Percentiles rank a stretch among this genome's conserved stretches.
Conservation (phyloP, 2,113 vertebrate genomes). For the Eira barbara region DNA sequence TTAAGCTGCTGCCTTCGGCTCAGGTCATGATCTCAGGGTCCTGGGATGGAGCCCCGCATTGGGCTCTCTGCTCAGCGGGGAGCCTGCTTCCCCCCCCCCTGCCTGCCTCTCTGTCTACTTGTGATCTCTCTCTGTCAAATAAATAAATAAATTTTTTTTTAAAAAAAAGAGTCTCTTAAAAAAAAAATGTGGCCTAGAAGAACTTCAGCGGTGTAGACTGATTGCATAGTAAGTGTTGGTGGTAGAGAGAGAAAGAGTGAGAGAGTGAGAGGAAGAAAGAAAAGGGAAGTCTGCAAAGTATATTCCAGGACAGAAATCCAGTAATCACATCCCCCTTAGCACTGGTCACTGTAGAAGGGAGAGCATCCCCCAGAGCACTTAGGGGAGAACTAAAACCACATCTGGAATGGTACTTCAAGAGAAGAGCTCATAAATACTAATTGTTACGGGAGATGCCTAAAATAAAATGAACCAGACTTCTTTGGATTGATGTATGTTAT, state of each 20-base stretch:
- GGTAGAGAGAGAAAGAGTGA: background rate
- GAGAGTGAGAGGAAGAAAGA: background rate
- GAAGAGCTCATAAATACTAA: background rate
- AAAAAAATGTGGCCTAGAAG: rapidly evolving
- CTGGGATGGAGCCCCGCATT: too few relatives aligned
- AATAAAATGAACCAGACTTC: conserved; percentile 55
- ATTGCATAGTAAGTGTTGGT: background rate
- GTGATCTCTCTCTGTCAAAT: too few relatives aligned
- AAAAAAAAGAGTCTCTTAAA: too few relatives aligned
- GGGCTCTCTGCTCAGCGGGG: too few relatives aligned
- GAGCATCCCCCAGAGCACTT: background rate
- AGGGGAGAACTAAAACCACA: background rate
- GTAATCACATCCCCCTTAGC: too few relatives aligned
- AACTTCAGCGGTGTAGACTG: background rate
- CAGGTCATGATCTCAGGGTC: too few relatives aligned
- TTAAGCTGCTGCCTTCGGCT: too few relatives aligned
- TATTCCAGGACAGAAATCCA: background rate
- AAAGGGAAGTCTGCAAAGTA: background rate
- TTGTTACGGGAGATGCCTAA: background rate
- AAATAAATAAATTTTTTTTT: too few relatives aligned
- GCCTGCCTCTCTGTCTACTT: too few relatives aligned
- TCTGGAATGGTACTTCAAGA: background rate
- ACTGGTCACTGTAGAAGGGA: background rate
- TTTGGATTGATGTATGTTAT: background rate
- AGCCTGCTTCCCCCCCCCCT: too few relatives aligned